phyloP scores from a whole-genome alignment of 1,140 invertebrate genomes.

The Sitophilus oryzae region DNA sequence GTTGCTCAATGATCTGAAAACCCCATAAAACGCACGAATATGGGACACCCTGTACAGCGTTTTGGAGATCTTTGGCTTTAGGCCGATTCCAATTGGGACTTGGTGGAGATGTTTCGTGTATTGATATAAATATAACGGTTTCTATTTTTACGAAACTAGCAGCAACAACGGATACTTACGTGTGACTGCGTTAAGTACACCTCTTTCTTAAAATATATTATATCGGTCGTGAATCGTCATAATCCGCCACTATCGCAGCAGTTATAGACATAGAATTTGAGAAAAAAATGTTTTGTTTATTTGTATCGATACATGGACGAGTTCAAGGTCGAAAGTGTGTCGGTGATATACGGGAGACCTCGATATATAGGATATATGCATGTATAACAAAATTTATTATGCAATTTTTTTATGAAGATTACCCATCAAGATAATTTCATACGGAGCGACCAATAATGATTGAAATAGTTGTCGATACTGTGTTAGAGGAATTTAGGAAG shows the following conservation, averaged over 20 bases:
- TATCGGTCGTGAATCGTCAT: no score
- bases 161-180: conserved; percentile 1
- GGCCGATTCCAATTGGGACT: not conserved
- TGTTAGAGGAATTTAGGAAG: no score
- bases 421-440: no score
- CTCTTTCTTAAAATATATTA: no score
- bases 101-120: not conserved
- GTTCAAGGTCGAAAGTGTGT: not conserved
- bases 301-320: not conserved
- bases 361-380: not conserved
- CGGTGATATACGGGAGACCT: not conserved
- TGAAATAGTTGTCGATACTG: no score
- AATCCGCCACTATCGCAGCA: no score
- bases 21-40: no score
- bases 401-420: not conserved
- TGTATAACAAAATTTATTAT: not conserved
- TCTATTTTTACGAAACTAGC: conserved; percentile 1
- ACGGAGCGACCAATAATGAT: no score
- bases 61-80: no score
- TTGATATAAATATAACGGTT: conserved; percentile 4
- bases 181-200: not conserved
- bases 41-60: no score
- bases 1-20: no score
- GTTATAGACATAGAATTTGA: no score
- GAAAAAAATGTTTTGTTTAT: not conserved